phyloP scores from a whole-genome alignment of 2,797 vertebrate species.

The Falco cherrug region DNA sequence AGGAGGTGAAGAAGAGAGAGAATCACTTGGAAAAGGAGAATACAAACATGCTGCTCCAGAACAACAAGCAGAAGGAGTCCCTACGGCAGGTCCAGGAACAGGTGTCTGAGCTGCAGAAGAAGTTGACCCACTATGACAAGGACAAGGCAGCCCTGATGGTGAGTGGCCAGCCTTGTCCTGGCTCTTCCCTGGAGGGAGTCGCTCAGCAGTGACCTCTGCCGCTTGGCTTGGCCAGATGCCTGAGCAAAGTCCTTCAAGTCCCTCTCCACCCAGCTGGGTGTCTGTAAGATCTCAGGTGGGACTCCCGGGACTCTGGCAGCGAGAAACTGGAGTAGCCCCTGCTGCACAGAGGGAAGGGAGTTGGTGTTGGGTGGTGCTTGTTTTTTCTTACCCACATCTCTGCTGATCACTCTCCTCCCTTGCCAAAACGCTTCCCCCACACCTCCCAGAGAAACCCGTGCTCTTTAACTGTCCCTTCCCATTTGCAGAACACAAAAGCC shows the following conservation, averaged over 20 bases:
- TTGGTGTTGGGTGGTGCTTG: neutral
- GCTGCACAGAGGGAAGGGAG: neutral
- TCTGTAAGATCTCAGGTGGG: neutral
- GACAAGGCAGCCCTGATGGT: conserved; percentile 77
- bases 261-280: neutral
- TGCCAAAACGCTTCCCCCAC: neutral
- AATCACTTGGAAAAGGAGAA: conserved; percentile 79
- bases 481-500: conserved; percentile 77
- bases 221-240: neutral
- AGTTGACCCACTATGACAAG: conserved; percentile 74
- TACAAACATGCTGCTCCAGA: conserved; percentile 71
- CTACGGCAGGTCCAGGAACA: conserved; percentile 78
- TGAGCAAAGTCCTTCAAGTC: neutral
- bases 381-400: neutral
- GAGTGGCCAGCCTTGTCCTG: neutral
- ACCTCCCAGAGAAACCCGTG: neutral
- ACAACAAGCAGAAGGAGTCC: conserved; percentile 75
- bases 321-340: neutral
- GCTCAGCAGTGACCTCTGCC: neutral
- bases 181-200: neutral
- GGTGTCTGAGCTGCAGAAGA: conserved; percentile 75
- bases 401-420: neutral
- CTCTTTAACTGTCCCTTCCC: neutral
- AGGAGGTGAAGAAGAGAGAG: conserved; percentile 77
- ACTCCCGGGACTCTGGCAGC: neutral